Base-by-base conservation (phyloP, 2,888 invertebrate genomes). In the Drosophila falleni region DNA sequence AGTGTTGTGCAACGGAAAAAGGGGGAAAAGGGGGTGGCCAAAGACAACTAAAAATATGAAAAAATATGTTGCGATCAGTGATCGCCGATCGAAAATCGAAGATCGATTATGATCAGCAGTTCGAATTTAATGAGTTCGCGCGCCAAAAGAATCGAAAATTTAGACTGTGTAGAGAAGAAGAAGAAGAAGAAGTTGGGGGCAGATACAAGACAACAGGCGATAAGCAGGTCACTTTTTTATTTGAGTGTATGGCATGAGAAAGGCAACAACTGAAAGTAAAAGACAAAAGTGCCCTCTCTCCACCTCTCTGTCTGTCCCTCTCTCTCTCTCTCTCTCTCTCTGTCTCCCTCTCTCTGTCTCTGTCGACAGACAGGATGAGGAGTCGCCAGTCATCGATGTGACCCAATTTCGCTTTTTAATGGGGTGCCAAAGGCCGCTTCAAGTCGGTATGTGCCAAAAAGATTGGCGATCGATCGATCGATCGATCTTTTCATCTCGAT, bases 391-490 rank as follows among this genome's bases (percentile, higher is more conserved):
- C 59, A 59, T 29, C 59, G 31, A 31, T n/a, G 39, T 87, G 84
- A 79, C 89, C 84, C 76, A 87, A 89, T 89, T 85, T 85, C 76
- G 81, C 75, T 84, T 78, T 82, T 81, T 89, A 89, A 89, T 88
- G 89, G 87, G 89, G 87, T 89, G 89, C 89, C 89, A 89, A 86
- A 88, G 89, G 89, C 89, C 87, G 78, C 80, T 71, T 41, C 74
- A 65, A 51, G 47, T 49, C 64, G 65, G 58, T 61, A 65, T 71
- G 77, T 76, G 80, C 81, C 71, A 78, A 81, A 70, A 65, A 78
- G 49, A 69, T 69, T 80, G 61, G 16, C 59, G 42, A 70, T 47
- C 51, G 42, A 71, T 70, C 68, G 75, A 75, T 75, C 73, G 39
- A 41, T 58, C 59, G 49, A 59, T 56, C 62, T 62, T 56, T 49